Base-by-base conservation (phyloP, 2,113 vertebrate genomes). In the Polypterus senegalus region DNA sequence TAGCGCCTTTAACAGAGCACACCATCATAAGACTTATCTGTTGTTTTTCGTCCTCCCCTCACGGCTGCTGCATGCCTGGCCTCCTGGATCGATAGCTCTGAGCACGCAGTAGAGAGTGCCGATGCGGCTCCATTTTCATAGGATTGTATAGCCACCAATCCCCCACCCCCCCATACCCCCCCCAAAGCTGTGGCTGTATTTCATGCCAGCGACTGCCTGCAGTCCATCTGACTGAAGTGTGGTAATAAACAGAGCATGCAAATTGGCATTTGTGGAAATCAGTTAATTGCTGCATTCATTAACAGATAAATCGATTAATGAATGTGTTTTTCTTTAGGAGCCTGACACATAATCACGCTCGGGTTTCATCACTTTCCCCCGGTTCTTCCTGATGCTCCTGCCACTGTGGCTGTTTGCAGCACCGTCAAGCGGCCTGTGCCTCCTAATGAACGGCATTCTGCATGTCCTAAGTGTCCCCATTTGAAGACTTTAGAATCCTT, bases 281-380 rank as follows among this genome's bases (percentile, higher is more conserved):
- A 79, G 71, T 80, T 79, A 72, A 81, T 78, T 71, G 73, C 70
- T 73, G 72, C 68, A 81, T 80, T 80, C 74, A 80, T 81, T 78
- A 74, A 77, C 69, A 72, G 76, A 79, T 81, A 67, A 67, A 69
- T 80, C 69, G 51, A 79, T 79, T 78, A 75, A 78, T 65, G 69
- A 70, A 69, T 61, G 57, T 77, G 75, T 76, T 77, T 73, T 70
- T 79, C 77, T 77, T 70, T 65, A 57, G 46, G 49, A 61, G 47
- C 61, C 70, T 73, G 75, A 76, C 71, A 67, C 68, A 67, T 67
- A 75, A 77, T 76, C 66, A 76, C 68, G 68, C 65, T 5, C 54
- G 65, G 61, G 9, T 58, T 61, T 55, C 55, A 54, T 43, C 47
- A 56, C 48, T 54, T 46, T 56, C 6, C 27, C 27, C 27, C 27